Evolutionary conservation across 2,113 vertebrate species (phyloP), one percentile per base, ranked within the genome.

Genomic region (Pica pica): DNA sequence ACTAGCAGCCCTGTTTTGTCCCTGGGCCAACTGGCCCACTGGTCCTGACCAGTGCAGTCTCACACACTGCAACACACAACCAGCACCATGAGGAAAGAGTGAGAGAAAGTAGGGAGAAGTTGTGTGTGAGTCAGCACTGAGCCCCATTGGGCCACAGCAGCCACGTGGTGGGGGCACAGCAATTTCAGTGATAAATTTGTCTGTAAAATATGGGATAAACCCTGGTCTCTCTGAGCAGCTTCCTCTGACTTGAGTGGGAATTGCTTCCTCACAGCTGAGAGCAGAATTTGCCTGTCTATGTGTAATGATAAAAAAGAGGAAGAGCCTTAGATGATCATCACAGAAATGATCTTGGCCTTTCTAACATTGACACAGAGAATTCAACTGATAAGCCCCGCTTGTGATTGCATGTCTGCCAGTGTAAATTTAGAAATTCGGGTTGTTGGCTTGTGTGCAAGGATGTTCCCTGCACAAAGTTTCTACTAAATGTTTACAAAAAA

Each of bases 131-230:
- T 21, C 67, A 67, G 18, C 41, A 33, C 28, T 14, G 56, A 89
- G 61, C 57, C 21, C 41, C 57, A 71, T 11, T 13, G 76, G 83
- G 80, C 76, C n/a, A 70, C 17, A 61, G 42, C 31, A 80, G 65
- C 6, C 3, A 50, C 0, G 0, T 11, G 5, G 22, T 31, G 44
- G 2, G 16, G 52, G 42, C 74, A 70, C 47, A 67, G 69, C 33
- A 59, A 49, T n/a, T 42, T 14, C 70, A 71, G 74, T 26, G 63
- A 55, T 9, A 33, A 41, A 75, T 68, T 11, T 47, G 14, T 16
- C 26, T 52, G 15, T 11, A 20, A 77, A 82, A 10, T 4, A 44
- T 11, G 14, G 84, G 56, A 28, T n/a, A 78, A 85, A 77, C 53
- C 46, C 68, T 86, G 59, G 31, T 31, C 42, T 39, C 75, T 13